Evolutionary conservation across 1,140 invertebrate genomes (phyloP).

Genomic region (Drosophila triauraria): DNA sequence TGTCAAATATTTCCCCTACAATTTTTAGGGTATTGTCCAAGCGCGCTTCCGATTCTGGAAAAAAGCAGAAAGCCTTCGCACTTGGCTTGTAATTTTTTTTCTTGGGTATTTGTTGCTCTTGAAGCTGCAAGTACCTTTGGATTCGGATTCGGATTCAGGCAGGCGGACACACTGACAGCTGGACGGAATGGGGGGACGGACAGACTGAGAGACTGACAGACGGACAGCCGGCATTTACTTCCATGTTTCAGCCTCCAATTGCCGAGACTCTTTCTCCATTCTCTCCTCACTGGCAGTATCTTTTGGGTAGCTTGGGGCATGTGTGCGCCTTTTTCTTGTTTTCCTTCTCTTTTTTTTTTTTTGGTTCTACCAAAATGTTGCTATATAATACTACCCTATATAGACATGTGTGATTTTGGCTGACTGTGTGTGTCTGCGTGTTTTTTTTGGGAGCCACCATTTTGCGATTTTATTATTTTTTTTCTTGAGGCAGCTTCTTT

Average conservation of each 20-base stretch:
- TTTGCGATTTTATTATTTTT: conserved; percentile 46
- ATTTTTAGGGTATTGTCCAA: conserved; percentile 19
- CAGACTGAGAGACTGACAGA: conserved; percentile 15
- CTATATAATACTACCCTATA: conserved; percentile 70
- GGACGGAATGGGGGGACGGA: conserved; percentile 12
- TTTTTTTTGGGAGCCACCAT: conserved; percentile 46
- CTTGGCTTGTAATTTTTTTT: conserved; percentile 34
- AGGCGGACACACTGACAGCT: conserved; percentile 37
- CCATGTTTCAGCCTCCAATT: conserved; percentile 65
- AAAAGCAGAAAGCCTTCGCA: conserved; percentile 15
- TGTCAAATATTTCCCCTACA: background rate
- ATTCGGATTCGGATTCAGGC: conserved; percentile 52
- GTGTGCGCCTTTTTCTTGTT: conserved; percentile 67
- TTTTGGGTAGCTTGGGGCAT: conserved; percentile 55
- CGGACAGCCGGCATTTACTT: conserved; percentile 58
- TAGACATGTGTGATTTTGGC: conserved; percentile 49
- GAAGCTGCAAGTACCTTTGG: conserved; percentile 70
- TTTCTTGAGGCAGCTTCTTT: conserved; percentile 59
- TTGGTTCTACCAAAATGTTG: conserved; percentile 31
- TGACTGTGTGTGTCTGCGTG: conserved; percentile 29
- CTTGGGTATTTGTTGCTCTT: conserved; percentile 65
- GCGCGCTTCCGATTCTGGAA: background rate
- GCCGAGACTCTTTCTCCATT: conserved; percentile 19
- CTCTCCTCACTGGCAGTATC: conserved; percentile 19
- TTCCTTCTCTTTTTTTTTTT: conserved; percentile 27